Evolutionary conservation across 1,140 invertebrate genomes (phyloP).

Genomic region (Mycetomoellerius zeteki): DNA sequence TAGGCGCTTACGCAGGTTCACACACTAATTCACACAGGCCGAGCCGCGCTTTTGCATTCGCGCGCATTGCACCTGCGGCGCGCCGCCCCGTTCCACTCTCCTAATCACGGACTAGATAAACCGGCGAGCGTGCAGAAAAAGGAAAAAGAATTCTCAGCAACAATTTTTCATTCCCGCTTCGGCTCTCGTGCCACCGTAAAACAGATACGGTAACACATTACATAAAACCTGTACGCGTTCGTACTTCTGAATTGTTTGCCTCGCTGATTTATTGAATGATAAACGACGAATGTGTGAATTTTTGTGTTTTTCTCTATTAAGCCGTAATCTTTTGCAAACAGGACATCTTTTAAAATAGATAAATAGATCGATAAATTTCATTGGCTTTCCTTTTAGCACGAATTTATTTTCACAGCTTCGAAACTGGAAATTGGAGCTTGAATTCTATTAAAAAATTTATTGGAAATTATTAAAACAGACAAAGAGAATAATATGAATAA

Average conservation of each 20-base stretch:
- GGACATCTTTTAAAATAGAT: not conserved
- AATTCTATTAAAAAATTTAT: not conserved
- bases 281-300: not conserved
- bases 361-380: not conserved
- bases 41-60: constrained; percentile 43
- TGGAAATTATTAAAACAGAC: not conserved
- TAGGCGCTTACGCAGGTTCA: constrained; percentile 61
- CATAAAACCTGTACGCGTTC: not conserved
- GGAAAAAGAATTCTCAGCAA: not conserved
- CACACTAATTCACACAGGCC: constrained; percentile 68
- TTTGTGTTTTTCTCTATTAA: not conserved
- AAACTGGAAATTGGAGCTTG: not conserved
- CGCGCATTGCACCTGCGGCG: constrained; percentile 39
- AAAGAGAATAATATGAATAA: no score
- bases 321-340: not conserved
- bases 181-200: not conserved
- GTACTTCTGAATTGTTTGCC: not conserved
- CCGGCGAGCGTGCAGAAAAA: not conserved
- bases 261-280: not conserved
- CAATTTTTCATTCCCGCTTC: not conserved
- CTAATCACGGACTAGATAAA: constrained; percentile 59
- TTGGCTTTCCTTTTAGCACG: not conserved
- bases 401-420: not conserved
- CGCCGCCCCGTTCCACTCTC: constrained; percentile 67
- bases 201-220: constrained; percentile 14